Evolutionary conservation across 2,888 invertebrate species (phyloP).

Genomic region (Latrodectus hesperus): DNA sequence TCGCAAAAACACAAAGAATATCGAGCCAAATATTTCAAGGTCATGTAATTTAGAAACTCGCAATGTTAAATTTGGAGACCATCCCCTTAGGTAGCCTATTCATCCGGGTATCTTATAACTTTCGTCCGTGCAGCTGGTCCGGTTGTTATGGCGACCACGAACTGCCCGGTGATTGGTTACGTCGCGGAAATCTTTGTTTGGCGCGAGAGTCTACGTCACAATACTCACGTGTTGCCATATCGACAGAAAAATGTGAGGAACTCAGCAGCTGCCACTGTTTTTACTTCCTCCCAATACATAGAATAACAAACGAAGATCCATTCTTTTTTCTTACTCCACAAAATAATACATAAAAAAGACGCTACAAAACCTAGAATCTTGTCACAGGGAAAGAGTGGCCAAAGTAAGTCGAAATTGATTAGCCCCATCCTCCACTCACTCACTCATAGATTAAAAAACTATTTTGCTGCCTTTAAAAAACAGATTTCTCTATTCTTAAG

Average conservation of each 20-base stretch:
- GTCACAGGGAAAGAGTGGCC: slow-evolving; percentile 44
- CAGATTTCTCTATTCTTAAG: slow-evolving; percentile 56
- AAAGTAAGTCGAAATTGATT: slow-evolving; percentile 67
- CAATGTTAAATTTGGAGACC: slow-evolving; percentile 15
- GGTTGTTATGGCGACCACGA: slow-evolving; percentile 67
- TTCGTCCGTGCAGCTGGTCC: slow-evolving; percentile 61
- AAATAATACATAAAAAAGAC: slow-evolving; percentile 34
- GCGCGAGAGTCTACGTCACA: slow-evolving; percentile 62
- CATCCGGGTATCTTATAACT: slow-evolving; percentile 63
- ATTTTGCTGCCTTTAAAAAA: slow-evolving; percentile 64
- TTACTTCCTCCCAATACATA: slow-evolving; percentile 63
- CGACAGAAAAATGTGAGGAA: slow-evolving; percentile 60
- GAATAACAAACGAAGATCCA: slow-evolving; percentile 39
- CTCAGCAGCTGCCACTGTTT: slow-evolving; percentile 67
- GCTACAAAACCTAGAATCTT: slow-evolving; percentile 61
- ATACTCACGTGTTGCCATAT: slow-evolving; percentile 68
- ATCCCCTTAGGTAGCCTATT: slow-evolving; percentile 41
- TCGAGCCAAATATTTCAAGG: too few species aligned
- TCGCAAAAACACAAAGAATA: too few species aligned
- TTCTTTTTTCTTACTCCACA: slow-evolving; percentile 15
- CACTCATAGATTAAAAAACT: slow-evolving; percentile 60
- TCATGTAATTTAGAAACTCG: too few species aligned
- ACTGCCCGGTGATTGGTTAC: slow-evolving; percentile 62
- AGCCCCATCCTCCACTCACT: slow-evolving; percentile 39
- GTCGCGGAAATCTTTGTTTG: slow-evolving; percentile 62